Evolutionary conservation across 2,888 invertebrate genomes (phyloP), one percentile per base, ranked within the genome.

Genomic region (Ornithoptera alexandrae): DNA sequence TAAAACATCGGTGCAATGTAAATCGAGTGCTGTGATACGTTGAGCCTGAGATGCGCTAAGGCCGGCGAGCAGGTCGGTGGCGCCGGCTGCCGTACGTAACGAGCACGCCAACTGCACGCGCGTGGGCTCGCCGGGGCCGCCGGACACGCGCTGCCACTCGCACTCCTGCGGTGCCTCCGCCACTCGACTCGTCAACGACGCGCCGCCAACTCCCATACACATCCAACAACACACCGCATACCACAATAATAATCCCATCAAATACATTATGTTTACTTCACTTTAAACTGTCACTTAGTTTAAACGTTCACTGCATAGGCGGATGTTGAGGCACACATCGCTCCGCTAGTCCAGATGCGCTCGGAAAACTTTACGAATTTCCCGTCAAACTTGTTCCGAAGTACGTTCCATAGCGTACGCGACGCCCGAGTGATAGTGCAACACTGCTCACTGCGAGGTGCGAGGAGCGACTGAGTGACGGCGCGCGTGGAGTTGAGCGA

Each of bases 101-200:
- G 94, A 93, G 86, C 96, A 96, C 62, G 94, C 94, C 77, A 95
- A 92, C 80, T 93, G 93, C 75, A 94, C 92, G 86, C 94, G 82
- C 85, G 93, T 85, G 84, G 93, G 83, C 85, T 94, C 93, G 83
- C 94, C 93, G 74, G 87, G 87, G 78, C 88, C 92, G 71, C 90
- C 90, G 69, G 92, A 92, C 80, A 92, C 92, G 71, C 93, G 92
- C 84, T 94, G 94, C 96, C 96, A 95, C 85, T 95, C 94, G 89
- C 96, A 96, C 85, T 95, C 95, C 85, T 94, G 94, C 74, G 96
- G 95, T 71, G 95, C 94, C 84, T 94, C 94, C 77, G 94, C 94
- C 81, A 93, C 91, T 74, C 93, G 90, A 76, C 90, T 90, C 74
- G 92, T 92, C 83, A 92, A 81, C 75, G 92, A 90, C 71, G 91